Evolutionary conservation across 2,888 invertebrate genomes (phyloP).

Genomic region (Exocentrus adspersus): DNA sequence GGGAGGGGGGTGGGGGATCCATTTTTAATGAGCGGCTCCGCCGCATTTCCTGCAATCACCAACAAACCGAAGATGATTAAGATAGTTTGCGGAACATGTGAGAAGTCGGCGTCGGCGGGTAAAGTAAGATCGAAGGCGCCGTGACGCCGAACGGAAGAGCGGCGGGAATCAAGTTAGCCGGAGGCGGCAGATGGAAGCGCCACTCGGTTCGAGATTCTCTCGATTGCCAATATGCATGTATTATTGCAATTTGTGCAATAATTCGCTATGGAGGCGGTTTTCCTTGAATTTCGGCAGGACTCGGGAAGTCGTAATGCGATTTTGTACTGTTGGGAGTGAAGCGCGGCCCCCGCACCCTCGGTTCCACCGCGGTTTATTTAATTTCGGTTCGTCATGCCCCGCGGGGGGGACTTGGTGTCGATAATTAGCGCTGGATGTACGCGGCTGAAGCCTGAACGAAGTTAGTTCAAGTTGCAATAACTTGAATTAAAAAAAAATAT

Average conservation of each 20-base stretch:
- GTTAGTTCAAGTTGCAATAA: no score
- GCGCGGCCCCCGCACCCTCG: constrained; percentile 13
- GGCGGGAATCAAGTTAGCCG: constrained; percentile 50
- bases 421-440: no score
- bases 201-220: constrained; percentile 45
- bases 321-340: constrained; percentile 33
- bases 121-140: constrained; percentile 48
- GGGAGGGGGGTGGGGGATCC: not conserved
- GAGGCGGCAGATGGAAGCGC: constrained; percentile 50
- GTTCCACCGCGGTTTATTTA: constrained; percentile 27
- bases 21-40: constrained; percentile 36
- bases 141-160: constrained; percentile 46
- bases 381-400: constrained; percentile 5
- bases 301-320: constrained; percentile 37
- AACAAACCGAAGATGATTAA: constrained; percentile 45
- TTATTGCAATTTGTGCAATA: constrained; percentile 60
- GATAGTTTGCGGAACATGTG: constrained; percentile 44
- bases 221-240: constrained; percentile 60
- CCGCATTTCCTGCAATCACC: constrained; percentile 43
- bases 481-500: no score
- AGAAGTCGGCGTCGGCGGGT: constrained; percentile 47
- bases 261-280: constrained; percentile 57
- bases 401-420: not conserved
- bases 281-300: constrained; percentile 46
- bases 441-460: no score